Percentiles rank a stretch among this genome's conserved stretches.
Conservation (phyloP, 1,140 invertebrate genomes). For the Coptotermes formosanus region DNA sequence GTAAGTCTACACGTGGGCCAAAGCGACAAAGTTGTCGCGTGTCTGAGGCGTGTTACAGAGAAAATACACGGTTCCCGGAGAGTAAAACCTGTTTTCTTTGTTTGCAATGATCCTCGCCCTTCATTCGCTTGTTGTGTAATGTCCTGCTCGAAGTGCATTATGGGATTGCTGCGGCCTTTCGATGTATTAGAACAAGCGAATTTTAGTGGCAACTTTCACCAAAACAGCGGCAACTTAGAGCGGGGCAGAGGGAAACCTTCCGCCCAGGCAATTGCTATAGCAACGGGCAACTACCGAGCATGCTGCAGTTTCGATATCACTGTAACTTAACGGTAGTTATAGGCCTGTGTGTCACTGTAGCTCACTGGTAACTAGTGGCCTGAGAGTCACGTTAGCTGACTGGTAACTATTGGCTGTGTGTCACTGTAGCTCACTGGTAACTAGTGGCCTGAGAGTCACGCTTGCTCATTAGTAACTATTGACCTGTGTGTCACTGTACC, state of each 20-base stretch:
- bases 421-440: too few relatives aligned
- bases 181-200: slow-evolving; percentile 15
- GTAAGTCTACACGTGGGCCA: too few relatives aligned
- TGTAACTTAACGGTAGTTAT: too few relatives aligned
- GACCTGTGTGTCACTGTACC: too few relatives aligned
- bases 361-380: too few relatives aligned
- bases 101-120: neutral
- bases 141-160: slow-evolving; percentile 2
- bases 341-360: too few relatives aligned
- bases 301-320: too few relatives aligned
- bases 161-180: slow-evolving; percentile 16
- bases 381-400: too few relatives aligned
- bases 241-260: neutral
- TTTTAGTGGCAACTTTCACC: slow-evolving; percentile 18
- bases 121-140: slow-evolving; percentile 3
- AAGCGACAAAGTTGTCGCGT: neutral
- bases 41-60: neutral
- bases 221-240: neutral
- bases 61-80: neutral
- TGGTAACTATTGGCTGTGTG: too few relatives aligned
- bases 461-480: too few relatives aligned
- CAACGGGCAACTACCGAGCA: neutral
- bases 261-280: neutral
- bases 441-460: too few relatives aligned
- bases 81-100: neutral